phyloP scores from a whole-genome alignment of 2,888 invertebrate genomes.

The Helleia helle region DNA sequence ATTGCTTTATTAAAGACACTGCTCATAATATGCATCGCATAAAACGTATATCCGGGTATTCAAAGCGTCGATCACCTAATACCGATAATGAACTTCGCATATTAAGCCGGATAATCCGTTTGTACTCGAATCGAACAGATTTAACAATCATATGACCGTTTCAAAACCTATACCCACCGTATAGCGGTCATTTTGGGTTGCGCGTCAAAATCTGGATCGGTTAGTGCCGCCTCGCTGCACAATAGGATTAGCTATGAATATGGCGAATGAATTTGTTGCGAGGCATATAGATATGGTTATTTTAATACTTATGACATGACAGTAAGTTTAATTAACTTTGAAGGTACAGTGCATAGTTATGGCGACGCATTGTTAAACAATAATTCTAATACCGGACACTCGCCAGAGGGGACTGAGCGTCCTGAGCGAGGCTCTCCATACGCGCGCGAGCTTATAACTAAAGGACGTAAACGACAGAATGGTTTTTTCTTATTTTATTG shows the following conservation, averaged over 20 bases:
- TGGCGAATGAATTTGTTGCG: neutral
- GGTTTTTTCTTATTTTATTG: no score
- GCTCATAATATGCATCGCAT: no score
- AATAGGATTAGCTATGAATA: conserved; percentile 5
- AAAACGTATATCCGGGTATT: neutral
- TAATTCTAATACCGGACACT: no score
- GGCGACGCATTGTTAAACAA: no score
- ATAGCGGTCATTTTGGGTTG: neutral
- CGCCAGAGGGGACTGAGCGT: no score
- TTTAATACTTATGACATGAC: neutral
- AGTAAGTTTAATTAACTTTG: no score
- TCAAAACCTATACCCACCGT: no score
- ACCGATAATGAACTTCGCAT: conserved; percentile 10
- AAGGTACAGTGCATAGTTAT: no score
- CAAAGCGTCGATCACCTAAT: conserved; percentile 5
- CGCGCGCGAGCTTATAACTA: no score
- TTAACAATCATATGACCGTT: conserved; percentile 1
- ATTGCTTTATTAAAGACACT: no score
- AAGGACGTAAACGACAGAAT: no score
- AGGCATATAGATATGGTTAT: neutral
- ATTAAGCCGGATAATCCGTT: conserved; percentile 10
- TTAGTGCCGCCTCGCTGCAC: neutral
- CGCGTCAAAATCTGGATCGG: neutral
- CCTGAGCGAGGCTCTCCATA: no score
- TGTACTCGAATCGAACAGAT: conserved; percentile 11